Evolutionary conservation across 2,797 vertebrate species (phyloP), one percentile per base, ranked within the genome.

Genomic region (Enoplosus armatus): DNA sequence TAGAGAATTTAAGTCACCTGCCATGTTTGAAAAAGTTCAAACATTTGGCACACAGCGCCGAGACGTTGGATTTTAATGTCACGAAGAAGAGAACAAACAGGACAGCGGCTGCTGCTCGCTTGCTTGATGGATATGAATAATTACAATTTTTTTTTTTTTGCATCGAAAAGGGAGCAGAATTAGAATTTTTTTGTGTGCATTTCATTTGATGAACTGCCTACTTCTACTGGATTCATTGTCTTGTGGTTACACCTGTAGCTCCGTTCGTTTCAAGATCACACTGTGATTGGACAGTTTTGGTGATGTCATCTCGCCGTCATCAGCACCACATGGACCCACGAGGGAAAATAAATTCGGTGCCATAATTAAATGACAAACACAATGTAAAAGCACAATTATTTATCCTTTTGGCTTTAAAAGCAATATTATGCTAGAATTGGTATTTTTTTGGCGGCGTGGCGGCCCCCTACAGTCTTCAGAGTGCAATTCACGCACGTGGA

Each of bases 41-140:
- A 65, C 31, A 65, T 60, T 51, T 3, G 12, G 39, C 37, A 20
- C 64, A 29, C 29, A 31, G 6, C 6, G 2, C 29, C 41, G 48
- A 76, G 26, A 69, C 12, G 22, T 47, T 35, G 50, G n/a, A 67
- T 53, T 35, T 35, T 20, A 50, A 54, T 60, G 53, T 8, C 54
- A 55, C 37, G 9, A 18, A n/a, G 70, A 45, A 22, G 29, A 33
- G 24, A 65, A 15, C 11, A 24, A 65, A 68, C 20, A 41, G 12
- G 22, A 39, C 20, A 41, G 18, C 43, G 53, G 22, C 39, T 43
- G 22, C 39, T 43, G 60, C 59, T 33, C 47, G 66, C 31, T 53
- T 18, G 16, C n/a, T 37, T 31, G 8, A 59, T 2, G 3, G 22
- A 43, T 35, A 33, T 3, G 1, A 33, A 24, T 3, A n/a, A 14